These are phyloP conservation scores for Melitaea athalia DNA, from an alignment of 2,888 invertebrate species.

Conservation along the genomic window DNA sequence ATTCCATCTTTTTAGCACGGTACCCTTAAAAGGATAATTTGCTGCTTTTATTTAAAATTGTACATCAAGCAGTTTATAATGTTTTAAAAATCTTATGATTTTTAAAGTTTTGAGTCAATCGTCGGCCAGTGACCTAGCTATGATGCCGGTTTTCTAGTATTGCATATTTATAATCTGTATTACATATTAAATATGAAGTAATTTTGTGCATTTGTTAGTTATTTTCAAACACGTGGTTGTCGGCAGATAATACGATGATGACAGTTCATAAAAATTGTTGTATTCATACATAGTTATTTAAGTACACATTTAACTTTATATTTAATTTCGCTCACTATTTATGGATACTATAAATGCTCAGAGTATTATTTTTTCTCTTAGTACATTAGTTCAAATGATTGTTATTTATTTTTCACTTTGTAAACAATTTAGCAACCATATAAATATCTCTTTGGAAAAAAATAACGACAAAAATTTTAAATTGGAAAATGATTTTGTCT, in stretches of 20 bases:
- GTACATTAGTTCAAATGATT: background rate
- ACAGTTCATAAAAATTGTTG: slow-evolving; percentile 11
- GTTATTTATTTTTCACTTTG: background rate
- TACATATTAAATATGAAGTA: slow-evolving; percentile 45
- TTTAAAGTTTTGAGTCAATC: background rate
- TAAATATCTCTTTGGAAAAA: background rate
- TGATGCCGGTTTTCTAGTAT: slow-evolving; percentile 29
- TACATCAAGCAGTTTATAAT: background rate
- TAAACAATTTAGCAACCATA: background rate
- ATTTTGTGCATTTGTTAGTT: slow-evolving; percentile 44
- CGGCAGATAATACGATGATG: slow-evolving; percentile 14
- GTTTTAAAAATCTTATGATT: background rate
- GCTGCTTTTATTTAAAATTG: background rate
- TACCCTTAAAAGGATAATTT: too few species aligned
- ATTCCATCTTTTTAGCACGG: too few species aligned
- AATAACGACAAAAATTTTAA: background rate
- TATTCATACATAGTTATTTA: background rate
- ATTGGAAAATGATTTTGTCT: slow-evolving; percentile 16
- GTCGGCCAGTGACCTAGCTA: slow-evolving; percentile 22
- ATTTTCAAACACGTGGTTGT: slow-evolving; percentile 33
- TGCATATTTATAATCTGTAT: slow-evolving; percentile 35
- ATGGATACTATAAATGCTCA: slow-evolving; percentile 25
- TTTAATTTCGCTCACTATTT: slow-evolving; percentile 1
- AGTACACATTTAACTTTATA: background rate
- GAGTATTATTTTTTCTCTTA: slow-evolving; percentile 35